Base-by-base conservation (phyloP, 1,140 invertebrate species). In the Heterodera carotae region DNA sequence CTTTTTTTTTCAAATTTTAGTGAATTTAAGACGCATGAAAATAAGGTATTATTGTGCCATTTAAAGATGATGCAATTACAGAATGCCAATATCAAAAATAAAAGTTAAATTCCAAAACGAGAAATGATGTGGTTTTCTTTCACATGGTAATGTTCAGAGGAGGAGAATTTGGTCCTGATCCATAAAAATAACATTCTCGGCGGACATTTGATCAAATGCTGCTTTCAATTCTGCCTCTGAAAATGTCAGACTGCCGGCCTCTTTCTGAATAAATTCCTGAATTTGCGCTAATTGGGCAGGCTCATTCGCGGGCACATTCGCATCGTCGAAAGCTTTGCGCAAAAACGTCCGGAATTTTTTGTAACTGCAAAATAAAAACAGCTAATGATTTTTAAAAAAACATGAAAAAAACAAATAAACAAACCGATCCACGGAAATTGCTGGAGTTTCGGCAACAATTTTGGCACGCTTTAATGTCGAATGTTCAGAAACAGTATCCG, bases 161-260 rank as follows among this genome's bases (percentile, higher is more conserved):
- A 76, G 48, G 29, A 76, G 53, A 43, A 76, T 69, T 53, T 43
- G 36, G 80, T 83, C 77, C 27, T 87, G 86, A 33, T 62, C 76
- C 33, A 86, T 75, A 82, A 86, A 86, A 59, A 77, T 77, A 25
- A 76, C 78, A 62, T 86, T 86, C 27, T 86, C 85, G 15, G 67
- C 81, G 33, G 76, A 72, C 2, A 86, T 64, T 48, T 79, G 82
- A 27, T 86, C 85, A 64, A 80, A 81, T 15, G 73, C 85, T 34
- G 85, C 86, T 34, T 69, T 71, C 33, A 87, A 69, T 66, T 87
- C 85, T 59, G 75, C 79, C 18, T 82, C 82, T 8, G 83, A 59
- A 72, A 87, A 87, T 12, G 56, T 34, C 4, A 77, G 73, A 29
- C 43, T 67, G 5, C 85, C 85, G 36, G 84, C 79, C 66, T 77